These are phyloP conservation scores for Struthio camelus DNA, from an alignment of 2,113 vertebrate genomes.

Conservation along the genomic window DNA sequence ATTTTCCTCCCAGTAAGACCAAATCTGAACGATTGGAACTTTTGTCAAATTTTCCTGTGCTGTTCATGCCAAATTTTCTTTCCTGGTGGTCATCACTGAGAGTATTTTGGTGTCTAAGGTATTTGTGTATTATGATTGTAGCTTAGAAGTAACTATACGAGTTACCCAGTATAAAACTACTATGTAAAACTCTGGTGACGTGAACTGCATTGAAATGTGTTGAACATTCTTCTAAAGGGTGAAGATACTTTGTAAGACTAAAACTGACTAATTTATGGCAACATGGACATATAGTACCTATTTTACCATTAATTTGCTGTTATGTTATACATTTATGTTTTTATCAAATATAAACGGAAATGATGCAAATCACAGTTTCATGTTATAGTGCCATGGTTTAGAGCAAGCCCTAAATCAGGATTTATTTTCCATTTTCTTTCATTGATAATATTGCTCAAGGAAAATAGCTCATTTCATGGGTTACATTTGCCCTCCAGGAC, in stretches of 20 bases:
- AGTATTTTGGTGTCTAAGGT: not conserved
- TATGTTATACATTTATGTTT: not conserved
- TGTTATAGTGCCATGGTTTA: not conserved
- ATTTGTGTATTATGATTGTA: not conserved
- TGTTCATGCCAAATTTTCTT: not conserved
- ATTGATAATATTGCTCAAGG: conserved; percentile 28
- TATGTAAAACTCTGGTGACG: not conserved
- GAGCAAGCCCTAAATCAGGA: conserved; percentile 14
- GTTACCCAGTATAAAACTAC: not conserved
- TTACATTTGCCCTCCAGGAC: not conserved
- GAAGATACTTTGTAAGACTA: not conserved
- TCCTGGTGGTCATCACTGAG: not conserved
- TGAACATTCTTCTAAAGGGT: not conserved
- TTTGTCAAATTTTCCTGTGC: not conserved
- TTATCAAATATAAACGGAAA: not conserved
- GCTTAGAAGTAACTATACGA: not conserved
- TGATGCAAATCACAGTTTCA: not conserved
- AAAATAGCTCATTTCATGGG: conserved; percentile 24
- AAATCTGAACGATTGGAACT: not conserved
- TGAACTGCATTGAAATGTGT: not conserved
- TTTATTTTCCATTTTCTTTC: conserved; percentile 55
- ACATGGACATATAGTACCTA: not conserved
- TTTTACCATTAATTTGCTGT: not conserved
- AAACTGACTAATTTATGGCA: not conserved
- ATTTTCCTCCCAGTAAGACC: not conserved